Evolutionary conservation across 2,888 invertebrate species (phyloP), one percentile per base, ranked within the genome.

Genomic region (Fragum sueziense): DNA sequence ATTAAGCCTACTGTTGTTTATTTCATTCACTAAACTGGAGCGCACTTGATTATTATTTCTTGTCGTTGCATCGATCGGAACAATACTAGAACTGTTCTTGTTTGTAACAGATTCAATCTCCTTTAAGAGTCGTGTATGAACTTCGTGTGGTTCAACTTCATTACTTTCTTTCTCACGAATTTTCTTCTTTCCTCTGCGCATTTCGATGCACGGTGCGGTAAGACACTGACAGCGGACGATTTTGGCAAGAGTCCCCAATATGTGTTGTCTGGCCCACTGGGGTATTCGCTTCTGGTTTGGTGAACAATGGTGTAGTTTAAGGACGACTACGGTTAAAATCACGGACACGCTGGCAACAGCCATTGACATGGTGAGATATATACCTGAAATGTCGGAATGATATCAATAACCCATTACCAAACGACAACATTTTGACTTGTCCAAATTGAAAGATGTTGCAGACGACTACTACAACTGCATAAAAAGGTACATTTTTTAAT

Each of bases 331-430:
- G 11, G 94, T 94, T 91, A 94, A 93, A 79, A 94, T 94, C 78
- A 94, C 94, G 14, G 94, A 94, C 51, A 95, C 93, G 47, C 94
- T 94, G 22, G 95, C 94, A 88, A 95, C 93, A 41, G 94, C 94
- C 95, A 95, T 95, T 37, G 95, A 94, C 17, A 94, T 93, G 3
- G 95, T 95, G 82, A 95, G 89, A 89, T 95, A 95, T 73, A 95
- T 94, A 76, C 94, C 94, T 94, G 88, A 17, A 86, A 70, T n/a
- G n/a, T n/a, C n/a, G n/a, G n/a, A 2, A 54, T n/a, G 25, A n/a
- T 25, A n/a, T n/a, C n/a, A n/a, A n/a, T n/a, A n/a, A n/a, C n/a
- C n/a, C n/a, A n/a, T n/a, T n/a, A n/a, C n/a, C n/a, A n/a, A n/a
- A n/a, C n/a, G n/a, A n/a, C n/a, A n/a, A n/a, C n/a, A n/a, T n/a